Evolutionary conservation across 2,113 vertebrate genomes (phyloP), one percentile per base, ranked within the genome.

Genomic region (Ptilonorhynchus violaceus): DNA sequence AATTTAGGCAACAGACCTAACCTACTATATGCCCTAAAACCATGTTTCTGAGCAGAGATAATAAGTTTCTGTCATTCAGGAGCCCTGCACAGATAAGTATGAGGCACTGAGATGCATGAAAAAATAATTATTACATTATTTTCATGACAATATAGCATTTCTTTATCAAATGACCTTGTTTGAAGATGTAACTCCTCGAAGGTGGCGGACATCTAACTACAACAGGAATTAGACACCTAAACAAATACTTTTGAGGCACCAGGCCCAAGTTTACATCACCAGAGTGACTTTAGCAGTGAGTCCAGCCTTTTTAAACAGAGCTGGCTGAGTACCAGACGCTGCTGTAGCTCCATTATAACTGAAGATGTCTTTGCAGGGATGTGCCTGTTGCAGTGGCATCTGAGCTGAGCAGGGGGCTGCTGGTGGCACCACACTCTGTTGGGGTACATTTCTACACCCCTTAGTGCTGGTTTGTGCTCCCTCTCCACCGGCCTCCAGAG

Each of bases 131-230:
- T 44, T 77, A 50, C 39, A 44, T 63, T 2, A 39, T 62, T 91
- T 56, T 60, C 11, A 33, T 35, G 14, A 44, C 0, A 2, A 63
- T 58, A 30, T 6, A 8, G 4, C 3, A 5, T 73, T 81, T 85
- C 7, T 66, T 87, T 78, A 44, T 81, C 0, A 0, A 94, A 72
- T 79, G 0, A 24, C 67, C 39, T 88, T 73, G 17, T 7, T 2
- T 88, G 55, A 90, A 90, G 53, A 37, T 9, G 10, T 39, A 78
- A 12, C 28, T 93, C 58, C 22, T 93, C 70, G 85, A 73, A 88
- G 37, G n/a, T 66, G 17, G 11, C 53, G 9, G 10, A 17, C 19
- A 37, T 53, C 67, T 73, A 55, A 64, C 8, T 79, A 13, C 19
- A 69, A 21, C 20, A 76, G 28, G 28, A 58, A 58, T 46, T 23